Percentiles rank a stretch among this genome's conserved stretches.
phyloP scores from a whole-genome alignment of 1,140 invertebrate genomes.

The Ceratina australensis region DNA sequence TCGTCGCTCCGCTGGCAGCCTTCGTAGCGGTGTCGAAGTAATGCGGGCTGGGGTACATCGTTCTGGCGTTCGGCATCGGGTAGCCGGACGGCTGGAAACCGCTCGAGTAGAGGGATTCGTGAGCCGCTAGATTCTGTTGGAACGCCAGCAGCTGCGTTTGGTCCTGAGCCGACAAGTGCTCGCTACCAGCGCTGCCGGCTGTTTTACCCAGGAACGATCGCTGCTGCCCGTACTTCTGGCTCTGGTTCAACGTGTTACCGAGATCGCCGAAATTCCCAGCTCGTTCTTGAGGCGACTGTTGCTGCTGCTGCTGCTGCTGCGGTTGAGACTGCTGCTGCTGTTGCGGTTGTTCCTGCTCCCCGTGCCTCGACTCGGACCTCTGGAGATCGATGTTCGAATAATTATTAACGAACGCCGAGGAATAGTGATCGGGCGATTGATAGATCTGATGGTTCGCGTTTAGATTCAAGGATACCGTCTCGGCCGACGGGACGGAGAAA shows the following conservation, averaged over 20 bases:
- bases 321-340: constrained; percentile 3
- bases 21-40: constrained; percentile 74
- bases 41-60: constrained; percentile 72
- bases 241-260: constrained; percentile 48
- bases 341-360: constrained; percentile 57
- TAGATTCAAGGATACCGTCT: constrained; percentile 59
- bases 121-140: constrained; percentile 69
- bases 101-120: constrained; percentile 72
- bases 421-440: constrained; percentile 68
- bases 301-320: constrained; percentile 41
- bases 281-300: constrained; percentile 55
- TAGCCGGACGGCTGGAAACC: constrained; percentile 74
- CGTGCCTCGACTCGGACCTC: constrained; percentile 58
- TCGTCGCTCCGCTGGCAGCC: constrained; percentile 28
- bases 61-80: constrained; percentile 70
- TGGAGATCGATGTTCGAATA: constrained; percentile 63
- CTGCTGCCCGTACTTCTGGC: constrained; percentile 65
- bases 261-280: constrained; percentile 53
- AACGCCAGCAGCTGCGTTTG: constrained; percentile 69
- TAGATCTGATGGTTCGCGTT: constrained; percentile 73
- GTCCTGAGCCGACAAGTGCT: constrained; percentile 57
- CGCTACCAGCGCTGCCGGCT: constrained; percentile 9
- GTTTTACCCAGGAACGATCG: constrained; percentile 57
- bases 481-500: constrained; percentile 59
- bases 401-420: constrained; percentile 67